These are phyloP conservation scores for Himalopsyche tibetana DNA, from an alignment of 2,888 invertebrate species.

Conservation along the genomic window DNA sequence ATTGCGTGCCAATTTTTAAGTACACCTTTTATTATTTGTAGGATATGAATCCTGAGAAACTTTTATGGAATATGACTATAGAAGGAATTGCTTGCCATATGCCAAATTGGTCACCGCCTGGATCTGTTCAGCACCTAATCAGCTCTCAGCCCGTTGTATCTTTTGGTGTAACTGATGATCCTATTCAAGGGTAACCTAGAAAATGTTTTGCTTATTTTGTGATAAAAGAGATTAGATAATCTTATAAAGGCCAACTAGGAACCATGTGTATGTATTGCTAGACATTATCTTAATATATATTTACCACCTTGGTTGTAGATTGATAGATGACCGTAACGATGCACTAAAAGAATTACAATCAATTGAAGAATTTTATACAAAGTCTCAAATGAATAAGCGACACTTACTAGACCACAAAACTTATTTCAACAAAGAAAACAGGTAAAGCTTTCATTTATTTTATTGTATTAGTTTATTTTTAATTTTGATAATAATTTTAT, in stretches of 20 bases:
- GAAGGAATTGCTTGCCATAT: constrained; percentile 56
- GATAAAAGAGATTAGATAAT: too few species aligned
- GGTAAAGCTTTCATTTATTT: not conserved
- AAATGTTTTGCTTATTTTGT: not conserved
- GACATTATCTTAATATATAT: too few species aligned
- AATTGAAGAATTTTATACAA: constrained; percentile 27
- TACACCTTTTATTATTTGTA: not conserved
- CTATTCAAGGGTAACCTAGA: not conserved
- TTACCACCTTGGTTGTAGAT: not conserved
- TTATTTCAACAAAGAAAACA: constrained; percentile 11
- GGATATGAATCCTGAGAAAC: constrained; percentile 31
- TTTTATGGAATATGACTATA: constrained; percentile 55
- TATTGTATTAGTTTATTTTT: not conserved
- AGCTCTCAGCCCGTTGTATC: constrained; percentile 50
- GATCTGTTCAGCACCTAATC: constrained; percentile 55
- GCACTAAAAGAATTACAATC: not conserved
- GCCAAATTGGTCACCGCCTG: constrained; percentile 45
- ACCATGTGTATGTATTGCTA: too few species aligned
- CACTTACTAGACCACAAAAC: constrained; percentile 22
- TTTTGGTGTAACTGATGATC: not conserved
- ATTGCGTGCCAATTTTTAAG: not conserved
- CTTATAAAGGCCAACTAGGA: too few species aligned
- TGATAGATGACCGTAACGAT: constrained; percentile 15
- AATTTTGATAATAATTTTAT: too few species aligned
- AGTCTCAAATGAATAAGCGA: constrained; percentile 24